Conservation (phyloP, 2,797 vertebrate species). For the Ctenopoma multispine region DNA sequence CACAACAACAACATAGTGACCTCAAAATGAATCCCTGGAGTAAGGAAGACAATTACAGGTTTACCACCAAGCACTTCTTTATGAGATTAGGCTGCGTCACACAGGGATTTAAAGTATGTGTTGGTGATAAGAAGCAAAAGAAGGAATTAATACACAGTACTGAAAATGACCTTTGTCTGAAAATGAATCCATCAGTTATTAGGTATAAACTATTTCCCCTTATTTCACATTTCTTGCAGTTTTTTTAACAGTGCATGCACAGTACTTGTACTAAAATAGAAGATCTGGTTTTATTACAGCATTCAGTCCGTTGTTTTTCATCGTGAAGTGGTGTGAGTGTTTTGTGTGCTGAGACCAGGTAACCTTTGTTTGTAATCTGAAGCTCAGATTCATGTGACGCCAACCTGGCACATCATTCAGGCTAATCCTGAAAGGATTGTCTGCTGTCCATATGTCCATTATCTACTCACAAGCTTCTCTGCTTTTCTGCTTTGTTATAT, state of each 20-base stretch:
- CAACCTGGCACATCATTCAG: slow-evolving; percentile 70
- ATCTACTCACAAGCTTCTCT: slow-evolving; percentile 60
- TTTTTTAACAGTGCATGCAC: neutral
- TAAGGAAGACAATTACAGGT: slow-evolving; percentile 21
- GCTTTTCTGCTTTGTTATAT: slow-evolving; percentile 19
- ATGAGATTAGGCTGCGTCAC: slow-evolving; percentile 68
- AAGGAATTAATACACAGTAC: slow-evolving; percentile 2
- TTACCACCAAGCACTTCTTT: slow-evolving; percentile 58
- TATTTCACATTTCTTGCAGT: neutral
- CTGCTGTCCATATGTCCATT: slow-evolving; percentile 82
- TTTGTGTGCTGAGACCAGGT: slow-evolving; percentile 54
- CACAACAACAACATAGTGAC: neutral
- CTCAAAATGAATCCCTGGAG: slow-evolving; percentile 7
- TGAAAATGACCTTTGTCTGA: neutral
- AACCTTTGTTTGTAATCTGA: slow-evolving; percentile 79
- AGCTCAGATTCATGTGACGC: slow-evolving; percentile 73
- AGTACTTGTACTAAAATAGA: neutral
- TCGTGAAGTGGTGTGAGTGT: slow-evolving; percentile 14
- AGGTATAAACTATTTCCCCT: neutral
- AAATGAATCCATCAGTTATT: slow-evolving; percentile 6
- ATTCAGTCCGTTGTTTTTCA: neutral
- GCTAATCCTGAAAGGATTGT: slow-evolving; percentile 86
- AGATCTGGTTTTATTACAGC: neutral
- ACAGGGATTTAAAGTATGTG: slow-evolving; percentile 43
- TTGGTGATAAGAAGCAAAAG: slow-evolving; percentile 13